Conservation (phyloP, 1,140 invertebrate species). For the Maconellicoccus hirsutus region DNA sequence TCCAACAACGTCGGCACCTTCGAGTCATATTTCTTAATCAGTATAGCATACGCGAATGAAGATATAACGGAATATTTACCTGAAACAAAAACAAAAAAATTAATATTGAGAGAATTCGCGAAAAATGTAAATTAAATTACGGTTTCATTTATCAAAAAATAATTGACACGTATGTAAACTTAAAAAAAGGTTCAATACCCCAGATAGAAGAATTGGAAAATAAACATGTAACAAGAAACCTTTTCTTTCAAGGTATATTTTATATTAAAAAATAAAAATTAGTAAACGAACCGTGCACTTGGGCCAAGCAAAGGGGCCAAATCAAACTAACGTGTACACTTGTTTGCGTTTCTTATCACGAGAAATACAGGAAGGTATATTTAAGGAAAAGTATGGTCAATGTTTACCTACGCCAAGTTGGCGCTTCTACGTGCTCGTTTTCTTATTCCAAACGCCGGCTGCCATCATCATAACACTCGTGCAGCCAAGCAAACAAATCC, state of each 20-base stretch:
- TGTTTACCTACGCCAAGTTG: neutral
- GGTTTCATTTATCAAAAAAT: too few species aligned
- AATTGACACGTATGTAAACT: too few species aligned
- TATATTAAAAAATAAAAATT: neutral
- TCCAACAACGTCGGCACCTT: too few species aligned
- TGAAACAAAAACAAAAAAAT: too few species aligned
- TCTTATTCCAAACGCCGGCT: neutral
- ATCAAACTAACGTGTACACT: neutral
- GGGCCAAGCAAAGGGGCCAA: neutral
- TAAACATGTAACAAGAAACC: constrained; percentile 1
- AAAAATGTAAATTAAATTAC: too few species aligned
- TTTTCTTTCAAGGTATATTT: neutral
- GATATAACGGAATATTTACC: too few species aligned
- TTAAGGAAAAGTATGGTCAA: constrained; percentile 11
- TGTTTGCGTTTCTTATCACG: constrained; percentile 12
- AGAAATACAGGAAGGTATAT: constrained; percentile 16
- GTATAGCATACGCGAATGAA: too few species aligned
- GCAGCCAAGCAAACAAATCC: neutral
- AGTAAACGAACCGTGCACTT: neutral
- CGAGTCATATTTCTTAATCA: too few species aligned
- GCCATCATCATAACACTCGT: neutral
- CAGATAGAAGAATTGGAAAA: neutral
- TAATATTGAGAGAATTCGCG: too few species aligned
- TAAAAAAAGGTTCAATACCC: too few species aligned
- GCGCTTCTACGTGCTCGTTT: constrained; percentile 16